phyloP scores from a whole-genome alignment of 2,888 invertebrate genomes.

The Troglohyphantes excavatus region DNA sequence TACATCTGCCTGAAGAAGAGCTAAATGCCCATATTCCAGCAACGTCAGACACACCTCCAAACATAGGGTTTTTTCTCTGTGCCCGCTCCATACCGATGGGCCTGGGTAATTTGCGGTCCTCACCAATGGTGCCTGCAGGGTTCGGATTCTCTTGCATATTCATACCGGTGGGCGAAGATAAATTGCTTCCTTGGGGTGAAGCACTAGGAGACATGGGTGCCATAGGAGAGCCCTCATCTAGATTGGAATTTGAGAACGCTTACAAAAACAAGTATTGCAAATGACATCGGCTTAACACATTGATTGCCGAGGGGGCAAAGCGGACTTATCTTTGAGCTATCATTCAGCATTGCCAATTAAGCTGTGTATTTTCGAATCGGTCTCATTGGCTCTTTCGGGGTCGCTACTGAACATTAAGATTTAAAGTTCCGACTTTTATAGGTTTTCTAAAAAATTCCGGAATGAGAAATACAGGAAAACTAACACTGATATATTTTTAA shows the following conservation, averaged over 20 bases:
- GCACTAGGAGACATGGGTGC: slow-evolving; percentile 79
- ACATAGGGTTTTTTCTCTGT: slow-evolving; percentile 80
- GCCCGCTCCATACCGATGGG: slow-evolving; percentile 83
- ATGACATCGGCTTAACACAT: too few species aligned
- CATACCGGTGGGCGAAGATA: slow-evolving; percentile 79
- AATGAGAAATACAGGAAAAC: too few species aligned
- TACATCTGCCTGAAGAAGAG: slow-evolving; percentile 75
- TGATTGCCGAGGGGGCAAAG: too few species aligned
- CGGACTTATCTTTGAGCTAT: too few species aligned
- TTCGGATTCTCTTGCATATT: slow-evolving; percentile 49
- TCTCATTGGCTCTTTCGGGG: too few species aligned
- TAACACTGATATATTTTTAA: too few species aligned
- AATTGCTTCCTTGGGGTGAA: slow-evolving; percentile 80
- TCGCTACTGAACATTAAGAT: too few species aligned
- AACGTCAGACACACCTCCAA: slow-evolving; percentile 73
- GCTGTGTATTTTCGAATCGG: too few species aligned
- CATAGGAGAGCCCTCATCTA: slow-evolving; percentile 79
- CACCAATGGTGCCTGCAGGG: slow-evolving; percentile 79
- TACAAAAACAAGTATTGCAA: neutral
- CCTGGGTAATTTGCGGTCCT: slow-evolving; percentile 82
- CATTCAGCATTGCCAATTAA: too few species aligned
- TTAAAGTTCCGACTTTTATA: too few species aligned
- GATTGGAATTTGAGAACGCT: slow-evolving; percentile 45
- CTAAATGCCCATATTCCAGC: slow-evolving; percentile 77
- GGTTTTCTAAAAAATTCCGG: too few species aligned